These are phyloP conservation scores for Melanotaenia duboulayi DNA, from an alignment of 2,113 vertebrate genomes.

Conservation along the genomic window DNA sequence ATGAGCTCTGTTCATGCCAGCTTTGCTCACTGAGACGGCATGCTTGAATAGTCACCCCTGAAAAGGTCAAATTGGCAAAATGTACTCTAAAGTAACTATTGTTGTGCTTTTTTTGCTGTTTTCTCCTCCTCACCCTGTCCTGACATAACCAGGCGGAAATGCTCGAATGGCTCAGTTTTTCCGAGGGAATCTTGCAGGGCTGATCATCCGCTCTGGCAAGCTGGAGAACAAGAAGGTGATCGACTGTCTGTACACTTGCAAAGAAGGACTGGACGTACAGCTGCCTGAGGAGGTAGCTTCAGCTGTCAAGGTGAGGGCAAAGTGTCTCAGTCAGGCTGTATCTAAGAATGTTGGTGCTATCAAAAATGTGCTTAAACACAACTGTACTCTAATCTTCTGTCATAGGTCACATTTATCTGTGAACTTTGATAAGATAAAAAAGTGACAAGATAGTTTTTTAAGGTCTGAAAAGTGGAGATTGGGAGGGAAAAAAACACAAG, in stretches of 20 bases:
- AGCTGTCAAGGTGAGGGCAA: constrained; percentile 89
- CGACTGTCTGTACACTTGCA: constrained; percentile 97
- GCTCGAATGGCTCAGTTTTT: constrained; percentile 94
- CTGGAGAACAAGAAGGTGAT: constrained; percentile 97
- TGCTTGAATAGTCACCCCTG: constrained; percentile 56
- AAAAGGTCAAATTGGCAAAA: constrained; percentile 31
- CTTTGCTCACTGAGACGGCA: constrained; percentile 61
- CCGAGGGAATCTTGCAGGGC: constrained; percentile 91
- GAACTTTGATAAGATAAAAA: no score
- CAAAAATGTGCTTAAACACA: not conserved
- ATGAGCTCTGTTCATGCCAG: constrained; percentile 80
- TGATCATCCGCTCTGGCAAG: constrained; percentile 94
- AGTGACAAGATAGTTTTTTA: no score
- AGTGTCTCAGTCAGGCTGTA: no score
- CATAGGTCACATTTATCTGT: no score
- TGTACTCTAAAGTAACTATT: constrained; percentile 2
- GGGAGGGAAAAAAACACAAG: no score
- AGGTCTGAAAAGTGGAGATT: no score
- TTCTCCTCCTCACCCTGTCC: constrained; percentile 1
- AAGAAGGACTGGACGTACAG: constrained; percentile 94
- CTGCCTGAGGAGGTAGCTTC: constrained; percentile 85
- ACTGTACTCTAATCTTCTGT: no score
- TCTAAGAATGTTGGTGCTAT: not conserved
- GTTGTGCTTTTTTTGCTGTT: constrained; percentile 22
- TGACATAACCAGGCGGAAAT: constrained; percentile 84